Evolutionary conservation across 2,888 invertebrate species (phyloP).

Genomic region (Pristionchus fissidentatus): DNA sequence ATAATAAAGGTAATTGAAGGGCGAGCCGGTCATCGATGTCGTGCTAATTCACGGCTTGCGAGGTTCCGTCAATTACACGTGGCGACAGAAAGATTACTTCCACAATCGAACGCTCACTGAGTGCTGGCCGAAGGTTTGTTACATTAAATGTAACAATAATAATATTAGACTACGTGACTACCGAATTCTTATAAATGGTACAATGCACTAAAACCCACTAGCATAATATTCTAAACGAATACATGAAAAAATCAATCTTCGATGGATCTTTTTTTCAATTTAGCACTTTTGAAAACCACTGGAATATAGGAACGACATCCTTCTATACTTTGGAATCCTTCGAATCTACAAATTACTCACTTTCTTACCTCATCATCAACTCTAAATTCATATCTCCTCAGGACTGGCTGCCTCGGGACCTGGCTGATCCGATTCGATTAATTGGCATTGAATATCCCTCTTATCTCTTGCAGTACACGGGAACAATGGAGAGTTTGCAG

Average conservation of each 20-base stretch:
- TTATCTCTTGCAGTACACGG: conserved; percentile 61
- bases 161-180: not conserved
- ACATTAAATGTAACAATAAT: not conserved
- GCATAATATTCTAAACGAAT: too few species aligned
- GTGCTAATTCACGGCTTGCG: conserved; percentile 72
- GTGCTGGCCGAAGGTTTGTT: conserved; percentile 69
- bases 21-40: conserved; percentile 62
- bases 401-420: conserved; percentile 70
- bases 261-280: too few species aligned
- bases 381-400: conserved; percentile 47
- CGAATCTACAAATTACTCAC: not conserved
- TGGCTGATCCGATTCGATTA: conserved; percentile 65
- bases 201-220: too few species aligned
- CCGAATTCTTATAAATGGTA: too few species aligned
- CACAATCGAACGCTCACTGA: conserved; percentile 59
- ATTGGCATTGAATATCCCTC: conserved; percentile 72
- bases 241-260: too few species aligned
- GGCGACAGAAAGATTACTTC: conserved; percentile 67
- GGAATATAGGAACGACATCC: not conserved
- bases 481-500: conserved; percentile 61
- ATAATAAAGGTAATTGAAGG: not conserved
- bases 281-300: too few species aligned
- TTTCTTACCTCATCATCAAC: not conserved
- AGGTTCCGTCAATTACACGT: conserved; percentile 69
- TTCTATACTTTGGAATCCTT: too few species aligned